phyloP scores from a whole-genome alignment of 2,888 invertebrate genomes.

The Trimorus sp. region DNA sequence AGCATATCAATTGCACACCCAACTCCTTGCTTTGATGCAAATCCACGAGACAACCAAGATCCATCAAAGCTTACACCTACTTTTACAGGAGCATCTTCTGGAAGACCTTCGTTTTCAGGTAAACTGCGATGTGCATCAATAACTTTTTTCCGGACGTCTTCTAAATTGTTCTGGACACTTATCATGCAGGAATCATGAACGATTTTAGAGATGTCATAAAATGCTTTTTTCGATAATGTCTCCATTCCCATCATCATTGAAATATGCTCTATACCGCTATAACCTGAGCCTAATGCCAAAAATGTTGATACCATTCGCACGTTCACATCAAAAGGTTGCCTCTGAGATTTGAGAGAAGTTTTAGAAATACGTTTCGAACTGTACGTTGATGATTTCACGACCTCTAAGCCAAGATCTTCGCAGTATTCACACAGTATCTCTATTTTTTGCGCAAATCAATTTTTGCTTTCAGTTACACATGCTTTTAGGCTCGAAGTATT shows the following conservation, averaged over 20 bases:
- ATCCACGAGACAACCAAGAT: slow-evolving; percentile 19
- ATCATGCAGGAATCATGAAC: too few relatives aligned
- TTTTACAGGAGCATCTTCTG: slow-evolving; percentile 5
- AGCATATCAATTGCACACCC: slow-evolving; percentile 1
- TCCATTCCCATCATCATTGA: neutral
- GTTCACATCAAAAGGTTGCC: slow-evolving; percentile 19
- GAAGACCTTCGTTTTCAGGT: too few relatives aligned
- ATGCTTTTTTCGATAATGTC: neutral
- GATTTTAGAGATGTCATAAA: neutral
- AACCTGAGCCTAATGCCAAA: slow-evolving; percentile 14
- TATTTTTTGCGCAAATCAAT: slow-evolving; percentile 13
- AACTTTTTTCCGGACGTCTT: too few relatives aligned
- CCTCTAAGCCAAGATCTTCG: neutral
- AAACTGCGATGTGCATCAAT: too few relatives aligned
- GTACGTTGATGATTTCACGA: slow-evolving; percentile 1
- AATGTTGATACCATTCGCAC: slow-evolving; percentile 13
- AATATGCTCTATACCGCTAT: slow-evolving; percentile 19
- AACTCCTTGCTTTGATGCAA: slow-evolving; percentile 13
- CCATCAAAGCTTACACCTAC: slow-evolving; percentile 19
- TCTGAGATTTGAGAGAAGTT: neutral
- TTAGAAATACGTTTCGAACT: slow-evolving; percentile 1
- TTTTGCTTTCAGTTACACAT: neutral
- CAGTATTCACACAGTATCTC: slow-evolving; percentile 8
- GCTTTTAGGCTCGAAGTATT: slow-evolving; percentile 7
- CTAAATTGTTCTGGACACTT: too few relatives aligned